Evolutionary conservation across 2,113 vertebrate species (phyloP), one percentile per base, ranked within the genome.

Genomic region (Atractosteus spatula): DNA sequence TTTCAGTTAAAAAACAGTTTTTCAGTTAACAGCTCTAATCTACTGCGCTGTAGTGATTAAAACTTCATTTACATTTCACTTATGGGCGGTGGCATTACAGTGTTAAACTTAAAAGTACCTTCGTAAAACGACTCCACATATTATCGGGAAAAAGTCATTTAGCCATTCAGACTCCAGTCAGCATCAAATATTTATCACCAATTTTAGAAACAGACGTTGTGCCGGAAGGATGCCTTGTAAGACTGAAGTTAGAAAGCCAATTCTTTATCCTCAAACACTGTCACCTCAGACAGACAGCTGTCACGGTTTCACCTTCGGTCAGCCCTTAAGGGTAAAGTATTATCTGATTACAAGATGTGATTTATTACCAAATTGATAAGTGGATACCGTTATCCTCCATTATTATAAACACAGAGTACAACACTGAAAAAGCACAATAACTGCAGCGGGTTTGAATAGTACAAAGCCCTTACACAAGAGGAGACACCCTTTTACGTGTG

Each of bases 111-210:
- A 51, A 51, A 51, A 7, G 47, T 51, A 10, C 47, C 47, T 51
- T 7, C 10, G 16, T 11, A 62, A 47, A 70, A 57, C 62, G 55
- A 59, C 59, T 16, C 68, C 54, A 17, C 41, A 29, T 70, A 59
- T 42, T 69, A 4, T 7, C 17, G 44, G 55, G 29, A 51, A 61
- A 59, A 68, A 68, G 8, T 7, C 65, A 54, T 62, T 41, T 61
- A 57, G 42, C 7, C 2, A 41, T 72, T 78, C 8, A 66, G 1
- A 0, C 11, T 70, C 42, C 74, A 75, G 73, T 54, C 55, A 70
- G 16, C 43, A 66, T 66, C 17, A 65, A 74, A 73, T 66, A 75
- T 78, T 78, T 76, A 80, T 57, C 54, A 76, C 17, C 62, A 41
- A 17, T 42, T 71, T 76, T 13, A 1, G 1, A 3, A 44, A 0